These are phyloP conservation scores for Orthosia cruda DNA, from an alignment of 2,888 invertebrate species.

Conservation along the genomic window DNA sequence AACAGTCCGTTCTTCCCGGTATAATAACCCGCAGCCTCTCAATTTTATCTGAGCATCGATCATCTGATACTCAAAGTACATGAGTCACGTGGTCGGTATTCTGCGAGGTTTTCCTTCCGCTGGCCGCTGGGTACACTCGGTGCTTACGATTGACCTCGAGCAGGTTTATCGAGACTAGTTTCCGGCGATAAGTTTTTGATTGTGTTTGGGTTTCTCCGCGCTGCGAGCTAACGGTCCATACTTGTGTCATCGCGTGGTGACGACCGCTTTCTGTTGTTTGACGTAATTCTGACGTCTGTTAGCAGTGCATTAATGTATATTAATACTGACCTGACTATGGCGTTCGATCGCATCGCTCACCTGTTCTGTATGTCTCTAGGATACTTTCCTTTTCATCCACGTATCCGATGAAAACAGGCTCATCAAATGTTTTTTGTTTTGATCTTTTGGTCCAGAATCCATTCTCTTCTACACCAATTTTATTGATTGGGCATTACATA, in stretches of 20 bases:
- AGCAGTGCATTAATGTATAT: not conserved
- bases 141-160: not conserved
- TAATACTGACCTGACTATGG: not conserved
- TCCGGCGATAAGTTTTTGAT: not conserved
- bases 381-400: not conserved
- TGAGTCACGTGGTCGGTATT: constrained; percentile 7
- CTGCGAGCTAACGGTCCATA: not conserved
- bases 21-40: not conserved
- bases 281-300: not conserved
- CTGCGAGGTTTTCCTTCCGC: constrained; percentile 1
- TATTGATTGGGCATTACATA: constrained; percentile 1
- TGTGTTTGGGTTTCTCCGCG: constrained; percentile 16
- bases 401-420: not conserved
- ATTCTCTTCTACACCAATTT: not conserved
- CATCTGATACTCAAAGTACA: not conserved
- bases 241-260: constrained; percentile 5
- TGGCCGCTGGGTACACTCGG: too few species aligned
- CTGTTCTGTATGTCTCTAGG: too few species aligned
- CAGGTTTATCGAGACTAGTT: not conserved
- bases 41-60: not conserved
- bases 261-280: constrained; percentile 4
- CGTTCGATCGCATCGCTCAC: not conserved
- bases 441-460: not conserved
- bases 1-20: not conserved
- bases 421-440: not conserved